A percentile compares a stretch with the other conserved stretches of the same genome.
phyloP scores from a whole-genome alignment of 2,797 vertebrate genomes.

The Xerus rutilus region DNA sequence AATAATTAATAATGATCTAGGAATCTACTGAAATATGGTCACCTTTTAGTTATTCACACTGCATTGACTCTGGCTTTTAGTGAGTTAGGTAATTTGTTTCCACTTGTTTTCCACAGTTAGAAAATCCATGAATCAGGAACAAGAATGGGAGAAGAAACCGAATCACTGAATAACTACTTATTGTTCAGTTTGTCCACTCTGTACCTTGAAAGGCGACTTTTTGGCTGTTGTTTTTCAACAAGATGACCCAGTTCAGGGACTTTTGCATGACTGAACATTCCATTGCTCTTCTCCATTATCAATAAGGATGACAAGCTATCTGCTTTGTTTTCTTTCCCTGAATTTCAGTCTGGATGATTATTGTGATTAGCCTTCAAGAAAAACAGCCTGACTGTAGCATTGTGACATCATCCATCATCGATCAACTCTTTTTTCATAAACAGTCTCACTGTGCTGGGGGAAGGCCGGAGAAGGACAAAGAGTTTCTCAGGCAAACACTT shows the following conservation, averaged over 20 bases:
- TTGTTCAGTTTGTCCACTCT: conserved; percentile 12
- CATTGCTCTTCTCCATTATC: conserved; percentile 4
- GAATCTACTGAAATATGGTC: background rate
- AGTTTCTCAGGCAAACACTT: conserved; percentile 70
- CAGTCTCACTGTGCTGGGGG: conserved; percentile 23
- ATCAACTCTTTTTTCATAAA: conserved; percentile 61
- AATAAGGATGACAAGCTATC: background rate
- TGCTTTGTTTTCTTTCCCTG: conserved; percentile 22
- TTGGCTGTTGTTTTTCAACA: background rate
- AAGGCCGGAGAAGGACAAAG: conserved; percentile 28
- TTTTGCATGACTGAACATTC: conserved; percentile 48
- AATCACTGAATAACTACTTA: background rate
- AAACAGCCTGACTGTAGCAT: background rate
- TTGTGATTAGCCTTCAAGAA: conserved; percentile 44
- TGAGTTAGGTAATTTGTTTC: background rate
- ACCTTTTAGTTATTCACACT: background rate
- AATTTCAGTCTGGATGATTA: conserved; percentile 6
- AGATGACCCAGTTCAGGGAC: background rate
- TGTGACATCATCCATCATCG: conserved; percentile 61
- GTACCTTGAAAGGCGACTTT: background rate
- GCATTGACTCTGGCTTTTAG: background rate
- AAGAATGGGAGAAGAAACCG: background rate
- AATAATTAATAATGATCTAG: background rate
- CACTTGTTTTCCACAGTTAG: background rate
- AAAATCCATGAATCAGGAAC: background rate